Conservation (phyloP, 64 coral and sea anemone species). For the Catalaphyllia jardinei region DNA sequence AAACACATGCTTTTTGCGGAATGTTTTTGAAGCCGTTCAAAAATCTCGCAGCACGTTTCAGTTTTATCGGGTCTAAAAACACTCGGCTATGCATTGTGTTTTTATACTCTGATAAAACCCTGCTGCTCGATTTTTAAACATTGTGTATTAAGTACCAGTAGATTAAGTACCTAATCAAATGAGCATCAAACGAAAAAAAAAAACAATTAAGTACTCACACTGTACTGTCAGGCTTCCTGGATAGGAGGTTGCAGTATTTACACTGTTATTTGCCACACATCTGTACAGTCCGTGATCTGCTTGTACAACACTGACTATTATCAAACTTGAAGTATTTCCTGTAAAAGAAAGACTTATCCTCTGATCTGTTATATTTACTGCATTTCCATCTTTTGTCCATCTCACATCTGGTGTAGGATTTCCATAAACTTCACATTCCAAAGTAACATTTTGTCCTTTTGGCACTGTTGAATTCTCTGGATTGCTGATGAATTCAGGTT, state of each 20-base stretch:
- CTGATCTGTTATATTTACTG: background rate
- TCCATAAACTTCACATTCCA: background rate
- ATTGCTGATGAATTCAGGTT: too few species aligned
- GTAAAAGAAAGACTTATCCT: background rate
- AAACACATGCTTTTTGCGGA: too few species aligned
- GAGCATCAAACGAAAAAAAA: too few species aligned
- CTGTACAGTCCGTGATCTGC: slow-evolving; percentile 19
- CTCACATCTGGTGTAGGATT: slow-evolving; percentile 3
- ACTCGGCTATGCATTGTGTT: too few species aligned
- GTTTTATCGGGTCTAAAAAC: too few species aligned
- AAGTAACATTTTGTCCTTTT: background rate
- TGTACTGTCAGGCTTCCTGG: slow-evolving; percentile 12
- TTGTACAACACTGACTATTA: background rate
- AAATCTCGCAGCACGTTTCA: too few species aligned
- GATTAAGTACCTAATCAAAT: too few species aligned
- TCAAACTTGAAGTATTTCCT: slow-evolving; percentile 8
- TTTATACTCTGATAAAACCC: too few species aligned
- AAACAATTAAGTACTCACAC: background rate
- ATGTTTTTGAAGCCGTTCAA: too few species aligned
- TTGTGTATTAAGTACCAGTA: too few species aligned
- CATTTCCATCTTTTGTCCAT: background rate
- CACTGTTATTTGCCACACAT: slow-evolving; percentile 33
- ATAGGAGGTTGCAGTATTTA: background rate
- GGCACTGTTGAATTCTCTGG: background rate
- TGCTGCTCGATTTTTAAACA: too few species aligned